These are phyloP conservation scores for Ostrea denselamellosa DNA, from an alignment of 1,140 invertebrate genomes.

Conservation along the genomic window DNA sequence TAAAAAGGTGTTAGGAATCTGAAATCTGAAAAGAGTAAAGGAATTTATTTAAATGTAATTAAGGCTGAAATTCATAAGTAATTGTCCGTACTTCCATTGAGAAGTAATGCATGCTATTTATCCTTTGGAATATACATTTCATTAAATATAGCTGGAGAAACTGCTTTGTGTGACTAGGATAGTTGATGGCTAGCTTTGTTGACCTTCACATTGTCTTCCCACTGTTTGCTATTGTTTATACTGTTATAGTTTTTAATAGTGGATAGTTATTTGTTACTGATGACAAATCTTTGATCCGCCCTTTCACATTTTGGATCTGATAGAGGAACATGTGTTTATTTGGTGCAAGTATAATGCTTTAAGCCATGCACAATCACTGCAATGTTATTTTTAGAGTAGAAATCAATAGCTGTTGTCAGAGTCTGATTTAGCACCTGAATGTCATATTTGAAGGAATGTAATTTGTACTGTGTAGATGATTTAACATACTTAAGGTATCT, in stretches of 20 bases:
- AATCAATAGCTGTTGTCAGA: neutral
- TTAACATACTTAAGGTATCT: too few species aligned
- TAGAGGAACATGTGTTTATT: neutral
- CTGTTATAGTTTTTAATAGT: neutral
- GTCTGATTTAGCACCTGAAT: neutral
- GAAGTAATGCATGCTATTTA: too few species aligned
- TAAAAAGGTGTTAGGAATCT: too few species aligned
- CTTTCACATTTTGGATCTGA: neutral
- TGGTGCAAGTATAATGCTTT: neutral
- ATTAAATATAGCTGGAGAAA: too few species aligned
- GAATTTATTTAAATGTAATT: too few species aligned
- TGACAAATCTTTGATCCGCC: slow-evolving; percentile 8
- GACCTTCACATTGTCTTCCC: neutral
- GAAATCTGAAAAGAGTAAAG: too few species aligned
- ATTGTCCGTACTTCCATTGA: too few species aligned
- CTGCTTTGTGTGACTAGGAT: neutral
- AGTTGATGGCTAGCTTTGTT: neutral
- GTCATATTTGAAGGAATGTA: neutral
- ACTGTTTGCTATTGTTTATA: neutral
- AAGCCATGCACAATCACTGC: neutral
- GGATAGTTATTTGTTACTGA: neutral
- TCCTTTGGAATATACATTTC: too few species aligned
- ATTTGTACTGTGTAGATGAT: too few species aligned
- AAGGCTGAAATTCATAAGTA: too few species aligned
- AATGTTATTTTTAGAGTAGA: neutral